phyloP scores from a whole-genome alignment of 2,113 vertebrate genomes.

The Lepus timidus region DNA sequence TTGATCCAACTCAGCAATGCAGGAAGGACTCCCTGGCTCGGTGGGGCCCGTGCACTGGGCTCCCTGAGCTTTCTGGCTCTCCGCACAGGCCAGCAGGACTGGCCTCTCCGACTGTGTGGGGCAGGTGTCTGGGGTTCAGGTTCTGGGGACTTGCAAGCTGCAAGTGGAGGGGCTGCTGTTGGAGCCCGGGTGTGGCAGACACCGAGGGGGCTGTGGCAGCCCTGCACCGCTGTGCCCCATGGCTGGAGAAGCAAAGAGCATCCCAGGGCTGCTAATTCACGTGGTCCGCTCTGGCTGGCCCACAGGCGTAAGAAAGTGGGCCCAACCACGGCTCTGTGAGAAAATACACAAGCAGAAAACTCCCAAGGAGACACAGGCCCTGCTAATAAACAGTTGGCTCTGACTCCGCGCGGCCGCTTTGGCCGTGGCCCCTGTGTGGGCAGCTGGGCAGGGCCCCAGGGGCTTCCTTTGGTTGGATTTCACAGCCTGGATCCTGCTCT shows the following conservation, averaged over 20 bases:
- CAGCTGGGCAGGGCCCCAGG: neutral
- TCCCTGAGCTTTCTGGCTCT: neutral
- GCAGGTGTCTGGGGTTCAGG: neutral
- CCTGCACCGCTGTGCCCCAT: neutral
- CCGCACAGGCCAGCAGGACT: neutral
- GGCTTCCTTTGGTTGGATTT: neutral
- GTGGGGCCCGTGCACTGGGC: too few species aligned
- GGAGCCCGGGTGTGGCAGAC: neutral
- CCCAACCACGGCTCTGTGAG: neutral
- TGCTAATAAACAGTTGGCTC: neutral
- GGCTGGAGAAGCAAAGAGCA: neutral
- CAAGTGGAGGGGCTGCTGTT: too few species aligned
- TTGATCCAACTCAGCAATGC: neutral
- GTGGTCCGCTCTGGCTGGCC: neutral
- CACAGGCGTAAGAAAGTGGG: neutral
- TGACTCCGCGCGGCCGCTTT: neutral
- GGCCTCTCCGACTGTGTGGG: neutral
- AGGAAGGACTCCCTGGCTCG: neutral
- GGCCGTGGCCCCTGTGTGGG: neutral
- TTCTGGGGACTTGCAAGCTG: neutral
- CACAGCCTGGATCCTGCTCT: neutral
- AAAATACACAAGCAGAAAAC: constrained; percentile 28
- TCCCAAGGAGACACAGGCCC: neutral
- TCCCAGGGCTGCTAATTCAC: too few species aligned
- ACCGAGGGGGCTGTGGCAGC: too few species aligned